Base-by-base conservation (phyloP, 1,140 invertebrate species). In the Heliconius eleuchia region DNA sequence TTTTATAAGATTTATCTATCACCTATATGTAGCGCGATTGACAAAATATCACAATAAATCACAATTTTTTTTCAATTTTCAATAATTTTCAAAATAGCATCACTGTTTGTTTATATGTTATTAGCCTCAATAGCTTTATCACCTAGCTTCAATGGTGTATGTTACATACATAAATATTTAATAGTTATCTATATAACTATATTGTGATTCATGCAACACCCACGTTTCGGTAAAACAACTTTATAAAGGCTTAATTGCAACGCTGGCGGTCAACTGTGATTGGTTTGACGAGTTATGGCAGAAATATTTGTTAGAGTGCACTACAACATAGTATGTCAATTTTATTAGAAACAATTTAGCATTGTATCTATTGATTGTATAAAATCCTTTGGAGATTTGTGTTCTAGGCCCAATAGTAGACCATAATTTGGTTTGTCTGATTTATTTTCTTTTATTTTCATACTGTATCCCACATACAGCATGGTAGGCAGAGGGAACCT, bases 231-330 rank as follows among this genome's bases (percentile, higher is more conserved):
- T 66, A 66, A 66, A 66, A 30, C 60, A 66, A 66, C 11, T 9
- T 9, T 66, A 66, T 66, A 66, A 66, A 66, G 60, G 60, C 27
- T n/a, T 66, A 66, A 66, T 66, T 66, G 60, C 23, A 66, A 19
- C 60, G 60, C 60, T 4, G 60, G 60, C 60, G 60, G 60, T 66
- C 60, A 66, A 23, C 11, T 66, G 23, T 16, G 60, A 66, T 66
- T 66, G 60, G 60, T 27, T 66, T 27, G 60, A 27, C 23, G 60
- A 66, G 23, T 66, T 66, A 3, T 66, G 60, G 23, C 60, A 66
- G 27, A 66, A 66, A 9, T 66, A 66, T 66, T 66, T 66, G n/a
- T 66, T 23, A 23, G 5, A n/a, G 11, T 74, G 5, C 30, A 34
- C 34, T 34, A 34, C 34, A 6, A 66, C 11, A 34, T 66, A 66